Percentiles rank a stretch among this genome's conserved stretches.
Conservation (phyloP, 1,140 invertebrate genomes). For the Orchesella cincta region DNA sequence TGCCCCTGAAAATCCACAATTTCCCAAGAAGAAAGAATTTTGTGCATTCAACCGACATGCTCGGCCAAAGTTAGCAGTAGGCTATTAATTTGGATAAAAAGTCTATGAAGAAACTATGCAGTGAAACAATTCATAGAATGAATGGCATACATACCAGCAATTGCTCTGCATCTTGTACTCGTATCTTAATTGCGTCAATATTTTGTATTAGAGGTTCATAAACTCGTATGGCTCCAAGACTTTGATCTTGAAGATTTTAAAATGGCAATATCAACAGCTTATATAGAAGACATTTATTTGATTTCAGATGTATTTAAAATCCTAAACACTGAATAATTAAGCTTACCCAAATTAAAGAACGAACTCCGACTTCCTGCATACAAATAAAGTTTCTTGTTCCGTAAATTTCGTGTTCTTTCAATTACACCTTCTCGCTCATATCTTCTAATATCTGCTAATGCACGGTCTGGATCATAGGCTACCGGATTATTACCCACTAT, state of each 20-base stretch:
- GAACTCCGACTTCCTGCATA: slow-evolving; percentile 42
- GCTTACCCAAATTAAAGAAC: slow-evolving; percentile 45
- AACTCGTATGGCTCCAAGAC: slow-evolving; percentile 42
- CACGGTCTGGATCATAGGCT: slow-evolving; percentile 35
- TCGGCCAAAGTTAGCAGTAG: slow-evolving; percentile 28
- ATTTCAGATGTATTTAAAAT: too few species aligned
- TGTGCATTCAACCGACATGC: slow-evolving; percentile 32
- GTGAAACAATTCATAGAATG: too few species aligned
- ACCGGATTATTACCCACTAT: slow-evolving; percentile 1
- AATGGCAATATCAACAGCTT: too few species aligned
- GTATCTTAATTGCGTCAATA: slow-evolving; percentile 34
- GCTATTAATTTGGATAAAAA: slow-evolving; percentile 22
- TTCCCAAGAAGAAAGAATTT: slow-evolving; percentile 45
- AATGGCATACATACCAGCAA: slow-evolving; percentile 41
- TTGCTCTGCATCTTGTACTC: slow-evolving; percentile 44
- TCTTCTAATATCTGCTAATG: slow-evolving; percentile 41
- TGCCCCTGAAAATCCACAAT: slow-evolving; percentile 50
- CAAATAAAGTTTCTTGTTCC: slow-evolving; percentile 45
- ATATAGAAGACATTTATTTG: too few species aligned
- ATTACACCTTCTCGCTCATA: slow-evolving; percentile 40
- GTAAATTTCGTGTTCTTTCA: slow-evolving; percentile 40
- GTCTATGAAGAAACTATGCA: too few species aligned
- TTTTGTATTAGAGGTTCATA: slow-evolving; percentile 47
- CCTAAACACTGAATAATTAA: background rate
- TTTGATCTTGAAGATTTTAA: slow-evolving; percentile 36